These are phyloP conservation scores for Ginglymostoma cirratum DNA, from an alignment of 2,113 vertebrate species.

Conservation along the genomic window DNA sequence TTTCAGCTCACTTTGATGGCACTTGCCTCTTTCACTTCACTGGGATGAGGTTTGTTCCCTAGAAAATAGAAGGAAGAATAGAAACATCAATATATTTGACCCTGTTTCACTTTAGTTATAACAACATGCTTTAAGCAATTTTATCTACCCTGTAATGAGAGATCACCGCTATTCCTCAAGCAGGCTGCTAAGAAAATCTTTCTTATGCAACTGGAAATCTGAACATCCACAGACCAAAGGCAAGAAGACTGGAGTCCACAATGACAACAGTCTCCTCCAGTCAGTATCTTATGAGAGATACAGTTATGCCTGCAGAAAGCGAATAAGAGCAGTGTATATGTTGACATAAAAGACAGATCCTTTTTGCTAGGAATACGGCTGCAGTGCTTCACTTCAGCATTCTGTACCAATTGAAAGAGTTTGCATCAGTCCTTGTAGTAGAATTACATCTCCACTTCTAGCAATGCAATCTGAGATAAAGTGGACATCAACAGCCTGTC, in stretches of 20 bases:
- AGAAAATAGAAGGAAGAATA: not conserved
- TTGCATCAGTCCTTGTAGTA: not conserved
- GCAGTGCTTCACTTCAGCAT: not conserved
- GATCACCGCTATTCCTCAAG: not conserved
- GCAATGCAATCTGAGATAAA: not conserved
- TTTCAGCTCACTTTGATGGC: not conserved
- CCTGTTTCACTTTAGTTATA: not conserved
- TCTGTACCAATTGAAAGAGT: not conserved
- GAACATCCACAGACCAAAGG: not conserved
- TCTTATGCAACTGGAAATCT: not conserved
- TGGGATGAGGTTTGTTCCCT: not conserved
- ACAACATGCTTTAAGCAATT: not conserved
- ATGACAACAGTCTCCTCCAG: not conserved
- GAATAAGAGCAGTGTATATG: not conserved
- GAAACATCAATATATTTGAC: not conserved
- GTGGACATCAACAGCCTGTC: not conserved
- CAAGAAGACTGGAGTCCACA: not conserved
- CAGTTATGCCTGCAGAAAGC: not conserved
- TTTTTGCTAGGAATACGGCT: not conserved
- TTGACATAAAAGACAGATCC: not conserved
- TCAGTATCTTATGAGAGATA: not conserved
- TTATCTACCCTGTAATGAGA: not conserved
- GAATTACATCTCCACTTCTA: not conserved
- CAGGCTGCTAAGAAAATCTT: not conserved
- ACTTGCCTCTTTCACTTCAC: not conserved